Base-by-base conservation (phyloP, 1,140 invertebrate genomes). In the Zaprionus gabonicus region DNA sequence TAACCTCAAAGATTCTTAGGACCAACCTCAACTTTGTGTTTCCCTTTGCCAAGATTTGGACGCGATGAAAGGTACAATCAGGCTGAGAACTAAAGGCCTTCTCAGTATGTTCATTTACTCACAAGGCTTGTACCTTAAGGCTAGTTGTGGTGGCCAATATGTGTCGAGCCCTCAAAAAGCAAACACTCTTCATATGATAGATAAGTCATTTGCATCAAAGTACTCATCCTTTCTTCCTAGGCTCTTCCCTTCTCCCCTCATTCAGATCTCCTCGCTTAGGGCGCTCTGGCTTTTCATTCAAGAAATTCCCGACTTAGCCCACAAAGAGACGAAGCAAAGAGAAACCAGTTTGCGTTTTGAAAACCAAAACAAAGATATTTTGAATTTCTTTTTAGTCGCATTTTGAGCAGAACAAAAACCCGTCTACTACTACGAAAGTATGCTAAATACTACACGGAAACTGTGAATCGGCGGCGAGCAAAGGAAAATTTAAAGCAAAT, bases 341-440 rank as follows among this genome's bases (percentile, higher is more conserved):
- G 15, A 71, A 82, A 85, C 82, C 76, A 72, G 82, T 85, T 85
- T 51, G 57, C 56, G 53, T 78, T 78, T 81, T 51, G 7, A 79
- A 81, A 84, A 84, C 58, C 82, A 85, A 85, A 85, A 85, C 82
- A 85, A 85, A 70, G 55, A 57, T 63, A 53, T 67, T 71, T 76
- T 58, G n/a, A 78, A 34, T 73, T 63, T 44, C 53, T 77, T 73
- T 74, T 58, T 36, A 67, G 31, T 13, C 7, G 44, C 41, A 62
- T 62, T 75, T 67, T 55, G 53, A 71, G 46, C 49, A 66, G 62
- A 28, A 17, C 34, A 55, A 59, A 75, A 69, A 83, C 81, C 57
- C 59, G 77, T 77, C 74, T 70, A 67, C 66, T 59, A 69, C 55
- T 34, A 25, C 53, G 65, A 10, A 67, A 44, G 25, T 62, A 83